phyloP scores from a whole-genome alignment of 2,113 vertebrate species.

The Glaucidium brasilianum region DNA sequence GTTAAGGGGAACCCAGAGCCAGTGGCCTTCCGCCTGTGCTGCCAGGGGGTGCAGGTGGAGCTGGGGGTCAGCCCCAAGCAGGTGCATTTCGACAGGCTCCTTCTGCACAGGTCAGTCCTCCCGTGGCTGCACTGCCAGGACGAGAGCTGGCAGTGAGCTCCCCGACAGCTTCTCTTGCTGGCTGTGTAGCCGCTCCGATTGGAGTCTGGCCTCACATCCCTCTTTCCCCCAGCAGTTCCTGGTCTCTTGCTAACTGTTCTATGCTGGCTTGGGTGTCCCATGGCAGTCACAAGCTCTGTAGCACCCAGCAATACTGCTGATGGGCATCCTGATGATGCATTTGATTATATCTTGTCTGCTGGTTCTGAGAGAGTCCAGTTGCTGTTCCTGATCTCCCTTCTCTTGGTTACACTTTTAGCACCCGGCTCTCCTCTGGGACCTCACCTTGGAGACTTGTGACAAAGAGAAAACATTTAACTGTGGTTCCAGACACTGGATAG shows the following conservation, averaged over 20 bases:
- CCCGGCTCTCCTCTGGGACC: neutral
- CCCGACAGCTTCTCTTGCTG: neutral
- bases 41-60: slow-evolving; percentile 84
- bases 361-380: too few species aligned
- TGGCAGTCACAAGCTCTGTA: neutral
- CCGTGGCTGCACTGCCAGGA: accelerated
- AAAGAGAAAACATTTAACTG: neutral
- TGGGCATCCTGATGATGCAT: neutral
- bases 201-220: neutral
- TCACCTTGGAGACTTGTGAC: neutral
- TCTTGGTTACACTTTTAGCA: too few species aligned
- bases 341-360: neutral
- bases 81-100: slow-evolving; percentile 80
- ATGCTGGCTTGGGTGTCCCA: neutral
- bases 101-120: slow-evolving; percentile 82
- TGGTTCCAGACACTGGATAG: neutral
- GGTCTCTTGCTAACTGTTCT: neutral
- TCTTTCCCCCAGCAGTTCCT: neutral
- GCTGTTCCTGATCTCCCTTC: neutral
- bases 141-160: neutral
- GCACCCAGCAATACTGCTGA: accelerated
- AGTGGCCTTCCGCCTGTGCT: slow-evolving; percentile 77
- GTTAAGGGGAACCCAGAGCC: slow-evolving; percentile 85
- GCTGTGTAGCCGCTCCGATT: accelerated
- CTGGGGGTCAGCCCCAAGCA: slow-evolving; percentile 81